Evolutionary conservation across 2,113 vertebrate genomes (phyloP), one percentile per base, ranked within the genome.

Genomic region (Acanthisitta chloris): DNA sequence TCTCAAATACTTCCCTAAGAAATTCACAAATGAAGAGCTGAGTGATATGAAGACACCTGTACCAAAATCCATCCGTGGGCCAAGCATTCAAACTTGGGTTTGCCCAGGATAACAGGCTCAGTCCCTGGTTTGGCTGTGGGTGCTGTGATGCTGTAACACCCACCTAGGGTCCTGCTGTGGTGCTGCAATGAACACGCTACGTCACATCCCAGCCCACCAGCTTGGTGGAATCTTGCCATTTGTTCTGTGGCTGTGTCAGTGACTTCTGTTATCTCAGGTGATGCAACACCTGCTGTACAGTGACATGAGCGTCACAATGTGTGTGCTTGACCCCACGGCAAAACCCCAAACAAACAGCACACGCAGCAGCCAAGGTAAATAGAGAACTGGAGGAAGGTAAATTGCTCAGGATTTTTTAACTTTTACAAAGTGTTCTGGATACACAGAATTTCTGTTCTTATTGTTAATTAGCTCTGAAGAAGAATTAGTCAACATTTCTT

Each of bases 341-440:
- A 36, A 82, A 87, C 67, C 46, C 6, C 84, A 90, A 92, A 52
- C 72, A 65, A 49, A 54, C 31, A 71, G 88, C 43, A 40, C 58
- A 14, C 72, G 77, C 14, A 83, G 34, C 26, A 92, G 67, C 88
- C 85, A 97, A 92, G 48, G 40, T 65, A 96, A 96, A 95, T 62
- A 81, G 46, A 90, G 73, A 86, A 34, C 10, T 64, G 26, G 71
- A 69, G 17, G 15, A 66, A 81, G 24, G 15, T 16, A 80, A 17
- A 1, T 46, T 80, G 40, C n/a, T 73, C 14, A 64, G 36, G 11
- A 65, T 18, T 66, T 54, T 88, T 81, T 74, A 17, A 72, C 16
- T 85, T 94, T 90, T 65, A 65, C 13, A 20, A 31, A 76, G 16
- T 54, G 7, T 81, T 87, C 70, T 76, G 52, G n/a, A 20, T 80